A percentile compares a stretch with the other conserved stretches of the same genome.
Conservation (phyloP, 2,888 invertebrate genomes). For the Campoplex capitator region DNA sequence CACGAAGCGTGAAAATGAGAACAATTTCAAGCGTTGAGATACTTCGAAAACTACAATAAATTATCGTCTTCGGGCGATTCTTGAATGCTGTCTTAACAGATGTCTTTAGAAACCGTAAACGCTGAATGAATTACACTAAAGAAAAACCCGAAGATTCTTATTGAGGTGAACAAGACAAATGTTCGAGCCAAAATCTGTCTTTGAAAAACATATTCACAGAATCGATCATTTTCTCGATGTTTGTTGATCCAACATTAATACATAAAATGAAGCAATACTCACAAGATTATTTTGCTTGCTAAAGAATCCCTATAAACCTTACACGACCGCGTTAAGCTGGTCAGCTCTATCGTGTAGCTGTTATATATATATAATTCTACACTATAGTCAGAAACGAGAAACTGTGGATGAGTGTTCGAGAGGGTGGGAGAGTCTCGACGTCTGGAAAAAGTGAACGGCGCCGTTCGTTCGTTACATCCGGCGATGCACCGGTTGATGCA, state of each 20-base stretch:
- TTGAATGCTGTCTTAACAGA: no score
- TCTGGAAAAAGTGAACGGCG: constrained; percentile 65
- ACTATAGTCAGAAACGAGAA: constrained; percentile 4
- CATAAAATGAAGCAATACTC: neutral
- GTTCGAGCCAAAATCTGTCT: neutral
- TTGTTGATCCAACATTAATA: neutral
- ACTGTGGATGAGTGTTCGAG: neutral
- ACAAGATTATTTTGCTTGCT: neutral
- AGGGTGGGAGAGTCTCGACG: constrained; percentile 61
- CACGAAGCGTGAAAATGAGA: constrained; percentile 14
- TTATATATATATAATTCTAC: constrained; percentile 14
- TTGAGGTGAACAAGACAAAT: neutral
- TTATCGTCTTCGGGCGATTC: neutral
- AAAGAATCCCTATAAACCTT: constrained; percentile 6
- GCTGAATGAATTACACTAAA: neutral
- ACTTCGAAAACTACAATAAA: neutral
- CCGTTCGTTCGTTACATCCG: constrained; percentile 51
- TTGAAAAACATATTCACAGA: neutral
- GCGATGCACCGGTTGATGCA: constrained; percentile 63
- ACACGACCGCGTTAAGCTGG: neutral
- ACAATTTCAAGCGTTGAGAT: neutral
- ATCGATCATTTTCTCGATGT: neutral
- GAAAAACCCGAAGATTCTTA: neutral
- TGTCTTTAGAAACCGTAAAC: neutral
- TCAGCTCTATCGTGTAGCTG: constrained; percentile 11